Percentiles rank a stretch among this genome's conserved stretches.
Evolutionary conservation across 2,113 vertebrate species (phyloP).

Genomic region (Amphiprion ocellaris): DNA sequence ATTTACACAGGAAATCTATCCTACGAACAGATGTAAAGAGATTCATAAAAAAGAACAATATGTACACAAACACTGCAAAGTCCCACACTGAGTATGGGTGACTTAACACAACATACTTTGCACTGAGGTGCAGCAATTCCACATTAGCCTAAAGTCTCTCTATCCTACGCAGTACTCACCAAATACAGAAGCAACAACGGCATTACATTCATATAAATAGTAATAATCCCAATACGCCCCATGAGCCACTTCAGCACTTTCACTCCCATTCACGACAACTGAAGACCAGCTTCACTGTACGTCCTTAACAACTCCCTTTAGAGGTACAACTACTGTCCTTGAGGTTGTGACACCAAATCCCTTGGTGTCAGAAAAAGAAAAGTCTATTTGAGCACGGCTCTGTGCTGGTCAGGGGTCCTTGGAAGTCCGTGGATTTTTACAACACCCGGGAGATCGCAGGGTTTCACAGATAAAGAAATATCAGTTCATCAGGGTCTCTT

Average conservation of each 20-base stretch:
- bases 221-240: slow-evolving; percentile 31
- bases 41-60: slow-evolving; percentile 24
- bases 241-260: slow-evolving; percentile 49
- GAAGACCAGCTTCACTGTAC: slow-evolving; percentile 83
- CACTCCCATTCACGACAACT: slow-evolving; percentile 36
- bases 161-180: slow-evolving; percentile 62
- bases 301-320: slow-evolving; percentile 68
- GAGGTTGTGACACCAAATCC: slow-evolving; percentile 63
- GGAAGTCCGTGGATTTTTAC: slow-evolving; percentile 53
- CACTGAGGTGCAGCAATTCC: slow-evolving; percentile 34
- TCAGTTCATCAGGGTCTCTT: slow-evolving; percentile 47
- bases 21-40: slow-evolving; percentile 24
- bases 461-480: slow-evolving; percentile 58
- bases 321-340: slow-evolving; percentile 54
- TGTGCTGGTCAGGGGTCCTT: slow-evolving; percentile 47
- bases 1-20: slow-evolving; percentile 49
- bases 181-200: slow-evolving; percentile 63
- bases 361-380: slow-evolving; percentile 21
- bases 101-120: slow-evolving; percentile 51
- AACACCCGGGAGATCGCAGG: slow-evolving; percentile 56
- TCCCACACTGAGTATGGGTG: slow-evolving; percentile 38
- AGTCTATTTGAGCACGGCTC: slow-evolving; percentile 41
- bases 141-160: slow-evolving; percentile 28
- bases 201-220: slow-evolving; percentile 81
- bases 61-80: slow-evolving; percentile 60